These are phyloP conservation scores for Cerastis leucographa DNA, from an alignment of 2,888 invertebrate genomes.

Conservation along the genomic window DNA sequence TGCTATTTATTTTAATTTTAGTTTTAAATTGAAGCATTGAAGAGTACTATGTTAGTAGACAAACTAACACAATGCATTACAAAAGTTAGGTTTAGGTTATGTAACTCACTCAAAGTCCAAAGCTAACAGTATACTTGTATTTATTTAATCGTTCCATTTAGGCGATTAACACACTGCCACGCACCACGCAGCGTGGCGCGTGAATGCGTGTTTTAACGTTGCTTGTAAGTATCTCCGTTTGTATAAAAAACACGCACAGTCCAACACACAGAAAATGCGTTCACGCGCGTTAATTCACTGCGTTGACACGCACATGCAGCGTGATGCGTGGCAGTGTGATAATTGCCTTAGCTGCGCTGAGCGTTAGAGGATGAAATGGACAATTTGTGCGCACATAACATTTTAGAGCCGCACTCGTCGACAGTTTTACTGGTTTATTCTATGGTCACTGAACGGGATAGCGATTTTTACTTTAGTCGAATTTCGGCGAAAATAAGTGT, in stretches of 20 bases:
- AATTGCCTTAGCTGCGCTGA: constrained; percentile 12
- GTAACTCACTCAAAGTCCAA: neutral
- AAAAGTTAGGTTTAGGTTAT: neutral
- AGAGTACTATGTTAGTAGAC: too few species aligned
- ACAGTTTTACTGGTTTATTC: constrained; percentile 47
- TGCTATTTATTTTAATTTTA: neutral
- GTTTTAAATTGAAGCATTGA: neutral
- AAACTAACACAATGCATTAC: too few species aligned
- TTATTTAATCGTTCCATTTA: constrained; percentile 42
- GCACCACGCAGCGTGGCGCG: too few species aligned
- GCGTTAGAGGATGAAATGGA: constrained; percentile 62
- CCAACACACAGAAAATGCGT: too few species aligned
- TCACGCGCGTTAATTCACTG: too few species aligned
- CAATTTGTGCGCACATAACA: constrained; percentile 67
- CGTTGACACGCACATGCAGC: too few species aligned
- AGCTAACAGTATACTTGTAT: constrained; percentile 18
- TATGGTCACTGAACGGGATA: neutral
- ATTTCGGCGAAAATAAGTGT: neutral
- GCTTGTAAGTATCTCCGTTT: too few species aligned
- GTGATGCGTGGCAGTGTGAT: too few species aligned
- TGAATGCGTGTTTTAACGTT: too few species aligned
- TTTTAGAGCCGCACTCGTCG: constrained; percentile 48
- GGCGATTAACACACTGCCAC: too few species aligned
- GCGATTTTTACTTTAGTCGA: constrained; percentile 17
- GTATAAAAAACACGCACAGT: too few species aligned